A percentile compares a stretch with the other conserved stretches of the same genome.
Conservation (phyloP, 2,888 invertebrate species). For the Dendrolimus houi region DNA sequence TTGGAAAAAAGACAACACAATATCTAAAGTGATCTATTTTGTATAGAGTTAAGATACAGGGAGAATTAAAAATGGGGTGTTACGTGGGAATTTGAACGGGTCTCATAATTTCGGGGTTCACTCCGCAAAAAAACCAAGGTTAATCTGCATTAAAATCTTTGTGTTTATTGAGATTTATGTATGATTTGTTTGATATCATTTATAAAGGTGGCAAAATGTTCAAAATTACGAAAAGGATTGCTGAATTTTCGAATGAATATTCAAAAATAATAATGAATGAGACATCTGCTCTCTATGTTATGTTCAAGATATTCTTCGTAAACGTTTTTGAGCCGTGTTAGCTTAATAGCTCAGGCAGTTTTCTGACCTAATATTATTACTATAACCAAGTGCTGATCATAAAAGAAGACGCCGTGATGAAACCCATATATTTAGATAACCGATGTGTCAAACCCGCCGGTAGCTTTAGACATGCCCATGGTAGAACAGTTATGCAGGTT, state of each 20-base stretch:
- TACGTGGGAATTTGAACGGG: constrained; percentile 50
- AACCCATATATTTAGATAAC: no score
- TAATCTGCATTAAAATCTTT: constrained; percentile 42
- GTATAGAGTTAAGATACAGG: constrained; percentile 45
- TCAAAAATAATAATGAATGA: no score
- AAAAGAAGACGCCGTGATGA: no score
- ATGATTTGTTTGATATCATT: not conserved
- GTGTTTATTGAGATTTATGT: not conserved
- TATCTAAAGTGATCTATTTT: constrained; percentile 62
- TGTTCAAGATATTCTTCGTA: no score
- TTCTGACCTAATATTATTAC: no score
- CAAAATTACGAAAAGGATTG: not conserved
- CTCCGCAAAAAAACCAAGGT: constrained; percentile 39
- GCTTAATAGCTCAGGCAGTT: no score
- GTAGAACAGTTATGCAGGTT: no score
- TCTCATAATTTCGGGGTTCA: constrained; percentile 31
- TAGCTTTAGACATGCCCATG: no score
- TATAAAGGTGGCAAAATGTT: not conserved
- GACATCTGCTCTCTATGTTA: no score
- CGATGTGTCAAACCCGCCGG: no score
- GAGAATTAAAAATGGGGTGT: constrained; percentile 67
- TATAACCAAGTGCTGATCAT: no score
- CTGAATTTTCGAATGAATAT: not conserved
- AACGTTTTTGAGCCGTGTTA: no score
- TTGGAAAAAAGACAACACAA: constrained; percentile 35